These are phyloP conservation scores for Atopsyche davidsoni DNA, from an alignment of 1,140 invertebrate species.

Conservation along the genomic window DNA sequence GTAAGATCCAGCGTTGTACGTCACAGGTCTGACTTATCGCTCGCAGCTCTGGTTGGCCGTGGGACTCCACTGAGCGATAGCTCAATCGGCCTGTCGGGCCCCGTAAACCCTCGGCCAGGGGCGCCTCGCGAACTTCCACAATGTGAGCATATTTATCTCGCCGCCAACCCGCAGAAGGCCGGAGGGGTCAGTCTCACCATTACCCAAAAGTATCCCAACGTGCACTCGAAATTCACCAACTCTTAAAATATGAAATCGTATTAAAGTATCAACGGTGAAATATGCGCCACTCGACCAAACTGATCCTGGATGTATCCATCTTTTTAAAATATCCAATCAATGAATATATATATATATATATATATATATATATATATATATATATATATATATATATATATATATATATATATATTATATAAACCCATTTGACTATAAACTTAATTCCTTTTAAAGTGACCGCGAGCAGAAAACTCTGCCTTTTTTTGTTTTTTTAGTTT, in stretches of 20 bases:
- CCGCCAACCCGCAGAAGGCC: slow-evolving; percentile 1
- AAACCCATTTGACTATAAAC: not conserved
- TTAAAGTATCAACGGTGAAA: too few species aligned
- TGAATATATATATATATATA: not conserved
- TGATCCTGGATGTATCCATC: too few species aligned
- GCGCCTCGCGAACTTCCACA: not conserved
- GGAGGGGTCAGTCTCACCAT: too few species aligned
- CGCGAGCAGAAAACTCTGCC: too few species aligned
- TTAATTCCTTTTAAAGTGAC: too few species aligned
- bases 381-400: not conserved
- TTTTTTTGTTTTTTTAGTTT: too few species aligned
- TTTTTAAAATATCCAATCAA: not conserved
- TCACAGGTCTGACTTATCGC: too few species aligned
- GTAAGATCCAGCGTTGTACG: too few species aligned
- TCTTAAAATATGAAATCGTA: too few species aligned
- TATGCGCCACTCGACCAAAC: too few species aligned
- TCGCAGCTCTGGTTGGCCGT: not conserved
- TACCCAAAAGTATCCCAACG: too few species aligned
- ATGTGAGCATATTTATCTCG: slow-evolving; percentile 13
- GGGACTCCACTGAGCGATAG: slow-evolving; percentile 13
- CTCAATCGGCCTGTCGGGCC: slow-evolving; percentile 15
- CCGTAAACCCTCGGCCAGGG: slow-evolving; percentile 11
- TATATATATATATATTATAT: not conserved
- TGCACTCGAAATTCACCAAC: too few species aligned
- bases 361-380: not conserved